These are phyloP conservation scores for Nebria brevicollis DNA, from an alignment of 2,888 invertebrate species.

Conservation along the genomic window DNA sequence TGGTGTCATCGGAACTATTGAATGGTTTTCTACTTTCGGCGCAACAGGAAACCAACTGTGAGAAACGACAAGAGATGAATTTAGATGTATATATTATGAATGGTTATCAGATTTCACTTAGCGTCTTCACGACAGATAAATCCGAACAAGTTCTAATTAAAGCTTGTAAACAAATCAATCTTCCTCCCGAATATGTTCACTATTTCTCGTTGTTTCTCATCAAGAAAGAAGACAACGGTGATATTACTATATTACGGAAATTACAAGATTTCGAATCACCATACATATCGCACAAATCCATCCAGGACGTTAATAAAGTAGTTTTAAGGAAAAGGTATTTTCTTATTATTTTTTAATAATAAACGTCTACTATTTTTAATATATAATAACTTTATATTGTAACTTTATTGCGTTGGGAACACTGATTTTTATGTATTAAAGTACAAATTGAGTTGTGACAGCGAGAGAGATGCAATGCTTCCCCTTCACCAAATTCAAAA, in stretches of 20 bases:
- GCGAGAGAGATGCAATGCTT: too few relatives aligned
- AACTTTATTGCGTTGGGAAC: neutral
- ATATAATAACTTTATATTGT: too few relatives aligned
- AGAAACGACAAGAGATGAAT: conserved; percentile 74
- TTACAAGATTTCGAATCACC: conserved; percentile 98
- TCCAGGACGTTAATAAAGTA: conserved; percentile 78
- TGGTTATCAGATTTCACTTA: conserved; percentile 84
- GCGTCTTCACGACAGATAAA: conserved; percentile 82
- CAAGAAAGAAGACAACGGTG: conserved; percentile 77
- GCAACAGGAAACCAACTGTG: conserved; percentile 86
- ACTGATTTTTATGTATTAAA: neutral
- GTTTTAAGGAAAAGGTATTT: conserved; percentile 82
- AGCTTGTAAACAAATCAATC: conserved; percentile 82
- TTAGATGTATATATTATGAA: conserved; percentile 88
- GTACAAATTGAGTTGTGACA: too few relatives aligned
- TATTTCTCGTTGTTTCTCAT: conserved; percentile 93
- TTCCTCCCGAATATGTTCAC: conserved; percentile 81
- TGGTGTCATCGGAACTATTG: conserved; percentile 82
- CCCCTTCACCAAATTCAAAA: too few relatives aligned
- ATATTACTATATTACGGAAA: conserved; percentile 81
- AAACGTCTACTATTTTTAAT: too few relatives aligned
- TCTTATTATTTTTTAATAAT: neutral
- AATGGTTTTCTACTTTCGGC: conserved; percentile 90
- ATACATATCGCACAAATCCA: conserved; percentile 87
- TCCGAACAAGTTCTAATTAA: conserved; percentile 85